These are phyloP conservation scores for Aix galericulata DNA, from an alignment of 2,113 vertebrate species.

Conservation along the genomic window DNA sequence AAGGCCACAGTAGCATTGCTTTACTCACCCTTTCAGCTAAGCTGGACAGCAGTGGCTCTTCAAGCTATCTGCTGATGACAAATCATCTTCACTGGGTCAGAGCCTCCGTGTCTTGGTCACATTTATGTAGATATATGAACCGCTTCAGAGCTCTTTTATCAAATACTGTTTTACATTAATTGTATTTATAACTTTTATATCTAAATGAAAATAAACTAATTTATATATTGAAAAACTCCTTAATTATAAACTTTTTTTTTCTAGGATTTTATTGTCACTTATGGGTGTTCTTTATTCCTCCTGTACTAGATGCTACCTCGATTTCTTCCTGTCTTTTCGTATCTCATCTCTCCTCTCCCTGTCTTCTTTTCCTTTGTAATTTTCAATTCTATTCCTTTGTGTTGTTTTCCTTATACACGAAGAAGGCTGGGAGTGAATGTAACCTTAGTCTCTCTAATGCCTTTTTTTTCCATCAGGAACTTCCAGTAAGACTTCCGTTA, in stretches of 20 bases:
- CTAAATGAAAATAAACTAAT: constrained; percentile 75
- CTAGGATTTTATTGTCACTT: background rate
- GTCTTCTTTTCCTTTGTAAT: background rate
- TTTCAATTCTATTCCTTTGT: background rate
- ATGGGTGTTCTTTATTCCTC: background rate
- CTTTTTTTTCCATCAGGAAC: background rate
- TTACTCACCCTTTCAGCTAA: background rate
- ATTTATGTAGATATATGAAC: background rate
- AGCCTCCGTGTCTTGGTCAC: background rate
- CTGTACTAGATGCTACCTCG: background rate
- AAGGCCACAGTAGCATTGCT: background rate
- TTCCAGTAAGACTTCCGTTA: background rate
- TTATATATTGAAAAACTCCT: constrained; percentile 58
- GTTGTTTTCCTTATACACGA: background rate
- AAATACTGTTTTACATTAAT: constrained; percentile 41
- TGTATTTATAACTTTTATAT: constrained; percentile 79
- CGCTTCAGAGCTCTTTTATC: background rate
- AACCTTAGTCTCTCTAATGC: background rate
- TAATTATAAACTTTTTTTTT: background rate
- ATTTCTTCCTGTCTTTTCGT: background rate
- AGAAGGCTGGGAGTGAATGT: background rate
- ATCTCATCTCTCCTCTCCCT: background rate
- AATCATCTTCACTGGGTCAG: background rate
- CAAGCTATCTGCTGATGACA: background rate
- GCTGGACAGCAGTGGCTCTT: background rate